Conservation (phyloP, 64 coral and sea anemone genomes). For the Actinia equina region DNA sequence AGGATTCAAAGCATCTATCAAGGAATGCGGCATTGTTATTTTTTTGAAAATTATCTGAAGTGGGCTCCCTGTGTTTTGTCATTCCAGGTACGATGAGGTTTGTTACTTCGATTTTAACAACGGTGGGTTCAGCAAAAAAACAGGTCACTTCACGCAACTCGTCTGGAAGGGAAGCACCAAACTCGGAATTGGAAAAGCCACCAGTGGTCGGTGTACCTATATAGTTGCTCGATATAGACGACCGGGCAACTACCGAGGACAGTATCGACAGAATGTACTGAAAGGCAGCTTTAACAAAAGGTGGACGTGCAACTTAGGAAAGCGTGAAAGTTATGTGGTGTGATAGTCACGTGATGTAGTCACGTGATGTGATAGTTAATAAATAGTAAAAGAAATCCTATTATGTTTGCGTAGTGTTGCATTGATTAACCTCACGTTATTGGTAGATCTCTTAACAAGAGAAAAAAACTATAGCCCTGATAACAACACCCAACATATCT, state of each 20-base stretch:
- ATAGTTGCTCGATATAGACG: conserved; percentile 20
- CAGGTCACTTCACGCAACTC: conserved; percentile 85
- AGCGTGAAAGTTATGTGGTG: too few relatives aligned
- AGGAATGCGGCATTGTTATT: too few relatives aligned
- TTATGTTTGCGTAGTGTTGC: too few relatives aligned
- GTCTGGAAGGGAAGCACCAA: conserved; percentile 75
- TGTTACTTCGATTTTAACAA: conserved; percentile 39
- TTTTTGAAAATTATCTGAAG: too few relatives aligned
- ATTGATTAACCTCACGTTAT: too few relatives aligned
- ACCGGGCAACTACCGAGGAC: background rate
- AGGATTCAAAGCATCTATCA: too few relatives aligned
- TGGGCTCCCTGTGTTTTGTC: background rate
- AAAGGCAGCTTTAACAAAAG: conserved; percentile 5
- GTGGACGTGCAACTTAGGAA: background rate
- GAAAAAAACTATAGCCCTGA: too few relatives aligned
- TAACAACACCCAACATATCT: too few relatives aligned
- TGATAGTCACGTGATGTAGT: too few relatives aligned
- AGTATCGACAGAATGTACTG: background rate
- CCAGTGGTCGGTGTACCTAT: background rate
- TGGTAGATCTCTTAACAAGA: too few relatives aligned
- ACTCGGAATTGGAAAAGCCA: conserved; percentile 33
- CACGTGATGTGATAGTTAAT: too few relatives aligned
- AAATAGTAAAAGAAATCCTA: too few relatives aligned
- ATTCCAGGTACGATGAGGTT: conserved; percentile 57
- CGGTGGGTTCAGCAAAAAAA: conserved; percentile 41